Conservation (phyloP, 2,797 vertebrate genomes). For the Megalops cyprinoides region DNA sequence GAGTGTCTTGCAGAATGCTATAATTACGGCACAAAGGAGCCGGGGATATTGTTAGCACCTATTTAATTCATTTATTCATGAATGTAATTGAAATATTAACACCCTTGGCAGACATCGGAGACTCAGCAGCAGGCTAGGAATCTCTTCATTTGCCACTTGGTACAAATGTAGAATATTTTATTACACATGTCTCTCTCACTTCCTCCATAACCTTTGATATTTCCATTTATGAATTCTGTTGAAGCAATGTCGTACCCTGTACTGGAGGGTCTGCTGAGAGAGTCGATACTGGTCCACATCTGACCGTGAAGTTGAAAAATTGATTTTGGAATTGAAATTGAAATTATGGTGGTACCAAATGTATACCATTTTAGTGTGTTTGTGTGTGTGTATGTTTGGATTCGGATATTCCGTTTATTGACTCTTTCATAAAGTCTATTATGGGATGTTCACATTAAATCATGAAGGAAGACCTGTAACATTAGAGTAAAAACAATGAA, state of each 20-base stretch:
- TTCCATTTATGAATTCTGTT: slow-evolving; percentile 23
- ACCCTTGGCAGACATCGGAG: slow-evolving; percentile 56
- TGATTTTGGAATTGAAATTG: too few species aligned
- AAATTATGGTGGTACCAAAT: too few species aligned
- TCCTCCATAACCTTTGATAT: slow-evolving; percentile 21
- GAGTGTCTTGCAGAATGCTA: slow-evolving; percentile 33
- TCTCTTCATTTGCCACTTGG: slow-evolving; percentile 39
- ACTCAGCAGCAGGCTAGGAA: slow-evolving; percentile 48
- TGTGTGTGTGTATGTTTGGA: too few species aligned
- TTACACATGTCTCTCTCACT: slow-evolving; percentile 45
- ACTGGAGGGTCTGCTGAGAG: background rate
- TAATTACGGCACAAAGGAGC: slow-evolving; percentile 39
- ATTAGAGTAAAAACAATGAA: too few species aligned
- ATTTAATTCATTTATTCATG: slow-evolving; percentile 71
- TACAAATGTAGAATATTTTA: slow-evolving; percentile 61
- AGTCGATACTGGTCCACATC: background rate
- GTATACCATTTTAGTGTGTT: too few species aligned
- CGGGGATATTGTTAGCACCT: slow-evolving; percentile 59
- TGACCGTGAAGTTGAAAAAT: background rate
- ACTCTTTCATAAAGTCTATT: too few species aligned
- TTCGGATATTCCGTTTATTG: too few species aligned
- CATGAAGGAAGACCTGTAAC: too few species aligned
- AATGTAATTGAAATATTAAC: slow-evolving; percentile 76
- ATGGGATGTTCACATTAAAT: too few species aligned
- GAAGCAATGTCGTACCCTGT: background rate